These are phyloP conservation scores for Bombus soroeensis DNA, from an alignment of 1,140 invertebrate genomes.

Conservation along the genomic window DNA sequence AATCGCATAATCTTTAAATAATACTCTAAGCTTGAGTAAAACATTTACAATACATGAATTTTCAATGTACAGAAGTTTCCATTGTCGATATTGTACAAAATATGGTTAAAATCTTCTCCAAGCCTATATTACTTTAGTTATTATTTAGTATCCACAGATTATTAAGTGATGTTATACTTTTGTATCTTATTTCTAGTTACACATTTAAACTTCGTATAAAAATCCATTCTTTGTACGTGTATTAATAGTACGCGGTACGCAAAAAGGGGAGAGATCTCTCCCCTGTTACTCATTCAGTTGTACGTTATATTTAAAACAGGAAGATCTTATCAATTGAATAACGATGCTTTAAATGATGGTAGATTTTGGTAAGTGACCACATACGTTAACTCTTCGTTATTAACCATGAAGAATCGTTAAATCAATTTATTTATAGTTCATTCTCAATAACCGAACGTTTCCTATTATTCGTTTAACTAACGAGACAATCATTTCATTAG, in stretches of 20 bases:
- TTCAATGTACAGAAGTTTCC: not conserved
- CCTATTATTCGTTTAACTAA: not conserved
- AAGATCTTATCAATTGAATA: not conserved
- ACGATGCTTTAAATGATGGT: not conserved
- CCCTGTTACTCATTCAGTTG: not conserved
- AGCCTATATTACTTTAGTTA: too few relatives aligned
- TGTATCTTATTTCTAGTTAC: not conserved
- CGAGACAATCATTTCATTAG: too few relatives aligned
- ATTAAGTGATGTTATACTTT: not conserved
- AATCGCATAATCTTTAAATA: not conserved
- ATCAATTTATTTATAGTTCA: not conserved
- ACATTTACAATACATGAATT: not conserved
- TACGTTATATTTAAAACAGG: slow-evolving; percentile 1
- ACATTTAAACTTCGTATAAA: not conserved
- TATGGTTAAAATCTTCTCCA: not conserved
- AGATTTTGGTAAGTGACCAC: not conserved
- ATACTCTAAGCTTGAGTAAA: not conserved
- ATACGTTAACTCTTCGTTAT: not conserved
- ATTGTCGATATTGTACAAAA: not conserved
- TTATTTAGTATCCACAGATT: too few relatives aligned
- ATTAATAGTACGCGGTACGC: not conserved
- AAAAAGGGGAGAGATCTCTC: slow-evolving; percentile 9
- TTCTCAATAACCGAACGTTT: not conserved
- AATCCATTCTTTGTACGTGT: too few relatives aligned
- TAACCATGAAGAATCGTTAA: not conserved